Base-by-base conservation (phyloP, 2,888 invertebrate genomes). In the Spilarctia lutea region DNA sequence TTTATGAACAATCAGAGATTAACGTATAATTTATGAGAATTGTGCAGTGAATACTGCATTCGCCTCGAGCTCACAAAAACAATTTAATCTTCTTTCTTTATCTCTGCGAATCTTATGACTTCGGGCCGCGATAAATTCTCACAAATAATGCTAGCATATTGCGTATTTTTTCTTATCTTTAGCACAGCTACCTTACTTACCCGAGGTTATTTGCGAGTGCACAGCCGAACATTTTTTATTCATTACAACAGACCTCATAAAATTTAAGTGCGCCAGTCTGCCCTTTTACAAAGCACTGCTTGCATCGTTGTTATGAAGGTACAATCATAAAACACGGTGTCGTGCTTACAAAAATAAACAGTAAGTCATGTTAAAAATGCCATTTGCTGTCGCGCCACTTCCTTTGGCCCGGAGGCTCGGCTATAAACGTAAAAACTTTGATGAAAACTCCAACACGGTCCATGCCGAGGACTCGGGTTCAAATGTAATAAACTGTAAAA, bases 391-490 rank as follows among this genome's bases (percentile, higher is more conserved):
- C 87, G 82, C 84, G 86, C 86, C 89, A 88, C 84, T 89, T 86
- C 82, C 84, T 81, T 76, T 75, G 84, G 84, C 76, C 80, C 85
- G 85, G 85, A 85, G 86, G 83, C 85, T 78, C 77, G 83, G 89
- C 85, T 87, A 88, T 93, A 91, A 92, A 91, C 90, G 88, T 93
- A 91, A 94, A 94, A 94, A 94, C 85, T 93, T 94, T 93, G 92
- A 94, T 93, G 91, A 92, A 92, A 92, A 90, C 89, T 81, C 84
- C 83, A 84, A 83, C 88, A 81, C 83, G 82, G 85, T 78, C 85
- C 77, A 83, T 79, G 83, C 78, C 83, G 81, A 84, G 85, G 88
- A 86, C 86, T 83, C 83, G 82, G 86, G 87, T 86, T 88, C 88
- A 85, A 89, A 88, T 82, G 91, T 91, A 92, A 93, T 93, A 93